These are phyloP conservation scores for Magallana angulata DNA, from an alignment of 1,140 invertebrate species.

Conservation along the genomic window DNA sequence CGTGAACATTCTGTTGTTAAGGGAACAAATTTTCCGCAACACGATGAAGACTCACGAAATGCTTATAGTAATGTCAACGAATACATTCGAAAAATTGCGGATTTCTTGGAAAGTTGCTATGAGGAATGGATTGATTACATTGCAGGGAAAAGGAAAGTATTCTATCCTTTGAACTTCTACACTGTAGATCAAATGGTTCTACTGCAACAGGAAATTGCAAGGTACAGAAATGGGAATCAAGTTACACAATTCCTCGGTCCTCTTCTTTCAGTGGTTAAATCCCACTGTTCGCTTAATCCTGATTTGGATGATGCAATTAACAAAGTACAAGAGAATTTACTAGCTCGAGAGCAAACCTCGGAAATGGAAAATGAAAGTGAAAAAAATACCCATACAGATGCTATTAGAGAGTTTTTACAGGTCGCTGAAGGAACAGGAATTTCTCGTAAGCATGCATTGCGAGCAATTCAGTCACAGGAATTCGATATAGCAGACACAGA, in stretches of 20 bases:
- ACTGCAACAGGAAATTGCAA: conserved; percentile 12
- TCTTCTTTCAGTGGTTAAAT: not conserved
- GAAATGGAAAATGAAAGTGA: not conserved
- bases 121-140: conserved; percentile 43
- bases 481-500: conserved; percentile 5
- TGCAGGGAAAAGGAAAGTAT: not conserved
- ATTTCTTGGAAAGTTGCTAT: conserved; percentile 41
- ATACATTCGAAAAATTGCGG: conserved; percentile 39
- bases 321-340: not conserved
- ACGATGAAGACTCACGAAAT: not conserved
- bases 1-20: not conserved
- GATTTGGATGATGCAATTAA: conserved; percentile 6
- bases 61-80: conserved; percentile 3
- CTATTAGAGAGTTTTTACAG: not conserved
- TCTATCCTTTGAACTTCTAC: conserved; percentile 42
- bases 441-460: not conserved
- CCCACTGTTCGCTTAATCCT: not conserved
- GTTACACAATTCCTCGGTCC: not conserved
- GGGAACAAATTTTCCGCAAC: not conserved
- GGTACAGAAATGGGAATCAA: not conserved
- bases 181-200: conserved; percentile 46
- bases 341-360: not conserved
- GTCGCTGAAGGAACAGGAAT: not conserved
- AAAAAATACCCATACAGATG: not conserved
- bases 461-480: not conserved